Evolutionary conservation across 2,888 invertebrate species (phyloP).

Genomic region (Euplagia quadripunctaria): DNA sequence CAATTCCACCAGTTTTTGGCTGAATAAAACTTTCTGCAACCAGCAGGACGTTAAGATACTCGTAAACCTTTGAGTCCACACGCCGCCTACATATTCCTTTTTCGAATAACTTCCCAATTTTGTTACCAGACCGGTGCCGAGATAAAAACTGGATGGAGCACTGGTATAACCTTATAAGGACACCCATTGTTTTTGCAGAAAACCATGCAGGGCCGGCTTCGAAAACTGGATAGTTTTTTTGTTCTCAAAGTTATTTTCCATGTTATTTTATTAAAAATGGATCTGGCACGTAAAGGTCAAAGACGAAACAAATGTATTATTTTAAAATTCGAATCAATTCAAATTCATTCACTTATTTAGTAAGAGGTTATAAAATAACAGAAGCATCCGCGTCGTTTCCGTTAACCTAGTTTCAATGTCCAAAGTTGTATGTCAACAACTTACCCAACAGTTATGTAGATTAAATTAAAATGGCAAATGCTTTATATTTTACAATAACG

Average conservation of each 20-base stretch:
- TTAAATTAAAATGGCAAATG: constrained; percentile 20
- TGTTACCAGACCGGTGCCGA: constrained; percentile 53
- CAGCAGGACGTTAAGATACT: constrained; percentile 30
- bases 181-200: constrained; percentile 73
- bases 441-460: constrained; percentile 27
- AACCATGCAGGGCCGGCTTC: constrained; percentile 49
- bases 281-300: background rate
- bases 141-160: constrained; percentile 61
- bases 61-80: constrained; percentile 34
- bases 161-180: constrained; percentile 70
- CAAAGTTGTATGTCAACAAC: constrained; percentile 21
- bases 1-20: constrained; percentile 1
- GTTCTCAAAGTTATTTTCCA: constrained; percentile 6
- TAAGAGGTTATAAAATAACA: constrained; percentile 22
- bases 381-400: constrained; percentile 33
- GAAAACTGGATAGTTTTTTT: constrained; percentile 16
- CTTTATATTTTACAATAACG: constrained; percentile 17
- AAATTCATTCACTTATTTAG: constrained; percentile 7
- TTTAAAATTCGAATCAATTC: background rate
- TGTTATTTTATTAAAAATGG: background rate
- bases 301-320: background rate
- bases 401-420: constrained; percentile 37
- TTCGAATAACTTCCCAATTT: constrained; percentile 63
- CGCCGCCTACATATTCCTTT: constrained; percentile 56
- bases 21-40: constrained; percentile 14